Conservation (phyloP, 2,888 invertebrate genomes). For the Dryadula phaetusa region DNA sequence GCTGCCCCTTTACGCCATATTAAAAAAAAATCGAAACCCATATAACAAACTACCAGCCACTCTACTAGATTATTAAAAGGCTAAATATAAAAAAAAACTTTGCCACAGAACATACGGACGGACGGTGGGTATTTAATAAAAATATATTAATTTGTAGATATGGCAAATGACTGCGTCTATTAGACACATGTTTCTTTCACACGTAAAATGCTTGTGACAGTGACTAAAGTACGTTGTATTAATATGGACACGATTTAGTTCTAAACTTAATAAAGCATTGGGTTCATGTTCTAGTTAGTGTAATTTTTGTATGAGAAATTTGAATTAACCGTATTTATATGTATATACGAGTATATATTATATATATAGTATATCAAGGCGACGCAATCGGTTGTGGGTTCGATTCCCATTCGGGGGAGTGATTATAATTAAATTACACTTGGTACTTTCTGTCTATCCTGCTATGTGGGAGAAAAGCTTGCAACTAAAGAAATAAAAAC, state of each 20-base stretch:
- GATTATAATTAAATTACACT: too few species aligned
- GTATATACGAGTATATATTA: too few species aligned
- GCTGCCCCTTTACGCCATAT: too few species aligned
- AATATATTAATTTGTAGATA: conserved; percentile 48
- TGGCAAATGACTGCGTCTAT: conserved; percentile 45
- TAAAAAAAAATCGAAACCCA: neutral
- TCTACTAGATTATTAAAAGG: neutral
- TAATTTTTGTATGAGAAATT: too few species aligned
- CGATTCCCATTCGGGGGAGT: too few species aligned
- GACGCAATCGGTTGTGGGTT: too few species aligned
- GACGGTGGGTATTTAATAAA: conserved; percentile 41
- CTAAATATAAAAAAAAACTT: conserved; percentile 18
- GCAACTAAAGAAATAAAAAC: too few species aligned
- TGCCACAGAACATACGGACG: conserved; percentile 31
- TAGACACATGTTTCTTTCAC: conserved; percentile 47
- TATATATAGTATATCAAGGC: too few species aligned
- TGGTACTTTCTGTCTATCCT: too few species aligned
- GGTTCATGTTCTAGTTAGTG: neutral
- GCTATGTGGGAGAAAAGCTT: too few species aligned
- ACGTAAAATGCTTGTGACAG: conserved; percentile 27
- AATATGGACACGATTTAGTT: neutral
- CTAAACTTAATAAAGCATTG: neutral
- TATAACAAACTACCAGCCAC: neutral
- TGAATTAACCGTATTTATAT: too few species aligned
- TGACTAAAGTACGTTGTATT: neutral